Evolutionary conservation across 64 coral and sea anemone genomes (phyloP), one percentile per base, ranked within the genome.

Genomic region (Stichodactyla helianthus): DNA sequence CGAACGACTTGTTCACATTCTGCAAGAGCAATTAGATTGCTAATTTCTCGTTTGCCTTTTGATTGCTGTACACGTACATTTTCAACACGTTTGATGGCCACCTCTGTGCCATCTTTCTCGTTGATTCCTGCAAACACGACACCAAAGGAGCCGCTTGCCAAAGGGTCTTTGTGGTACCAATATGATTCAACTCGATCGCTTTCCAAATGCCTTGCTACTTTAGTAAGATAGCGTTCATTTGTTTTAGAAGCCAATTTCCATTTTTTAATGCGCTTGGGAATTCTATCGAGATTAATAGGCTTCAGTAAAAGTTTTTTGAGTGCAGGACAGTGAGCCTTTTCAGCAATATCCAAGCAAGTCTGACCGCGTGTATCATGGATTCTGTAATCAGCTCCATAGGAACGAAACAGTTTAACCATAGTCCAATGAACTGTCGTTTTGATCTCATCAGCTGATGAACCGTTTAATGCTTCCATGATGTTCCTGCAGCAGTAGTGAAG

Each of bases 41-140:
- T 15, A 18, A 60, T 60, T 60, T 60, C 59, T 60, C 59, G 59
- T 60, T 60, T 60, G 13, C 18, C 59, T 44, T 80, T 14, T 31
- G 78, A 57, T 67, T 57, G 59, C 26, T 10, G 27, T 79, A 51
- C 15, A 27, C 85, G 51, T 74, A 54, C 62, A 25, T 88, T 85
- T 10, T 67, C 52, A 25, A 85, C 50, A 13, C 82, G 90, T 88
- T 93, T 93, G 10, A 93, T 55, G 26, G 91, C 91, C 28, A 93
- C 64, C 62, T 93, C 91, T 60, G 15, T 60, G 11, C 59, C 59
- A 60, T 60, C 59, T 11, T 60, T 60, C 59, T 60, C 59, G 13
- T 88, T 60, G 52, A 93, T 44, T 61, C 63, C 91, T 58, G 91
- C 86, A 79, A 84, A 88, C 23, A 93, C 91, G 1, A 61, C 4